Base-by-base conservation (phyloP, 2,888 invertebrate genomes). In the Pyrgus malvae region DNA sequence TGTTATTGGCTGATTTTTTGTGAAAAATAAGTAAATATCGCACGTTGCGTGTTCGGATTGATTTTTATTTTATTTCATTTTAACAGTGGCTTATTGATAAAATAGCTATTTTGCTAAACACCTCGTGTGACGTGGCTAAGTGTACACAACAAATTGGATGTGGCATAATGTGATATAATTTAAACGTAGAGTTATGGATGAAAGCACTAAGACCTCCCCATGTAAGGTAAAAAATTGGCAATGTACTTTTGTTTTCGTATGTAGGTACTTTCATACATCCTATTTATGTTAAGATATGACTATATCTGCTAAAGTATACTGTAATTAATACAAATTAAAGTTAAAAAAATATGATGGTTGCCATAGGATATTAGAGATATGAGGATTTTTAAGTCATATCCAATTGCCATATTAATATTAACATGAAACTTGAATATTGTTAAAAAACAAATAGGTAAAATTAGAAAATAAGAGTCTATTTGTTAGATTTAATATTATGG, bases 41-140 rank as follows among this genome's bases (percentile, higher is more conserved):
- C 72, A 79, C 75, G 70, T 74, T 86, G 78, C 79, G 80, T 83
- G 79, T 78, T 73, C 64, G 74, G 77, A 86, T 88, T 85, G 83
- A 83, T 82, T 77, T 86, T 87, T 80, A 74, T 82, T 85, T 86
- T 83, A 80, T 83, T 87, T 86, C 46, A 31, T 81, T 69, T 80
- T 79, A 78, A 77, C 78, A 83, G 86, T 84, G 83, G 88, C 87
- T 90, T 88, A 77, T 85, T 87, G 83, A 76, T 82, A 80, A 77
- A 80, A 82, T 85, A 77, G 86, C 86, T 85, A 74, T 72, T 72
- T 77, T 57, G 80, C 80, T 42, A 41, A 27, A 55, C 83, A 87
- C 82, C 76, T 79, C 68, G 76, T 74, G 82, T 80, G 81, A 76
- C 78, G 79, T 83, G 76, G 77, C 78, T 76, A 66, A 65, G 69